Conservation (phyloP, 2,888 invertebrate genomes). For the Aleiodes testaceus region DNA sequence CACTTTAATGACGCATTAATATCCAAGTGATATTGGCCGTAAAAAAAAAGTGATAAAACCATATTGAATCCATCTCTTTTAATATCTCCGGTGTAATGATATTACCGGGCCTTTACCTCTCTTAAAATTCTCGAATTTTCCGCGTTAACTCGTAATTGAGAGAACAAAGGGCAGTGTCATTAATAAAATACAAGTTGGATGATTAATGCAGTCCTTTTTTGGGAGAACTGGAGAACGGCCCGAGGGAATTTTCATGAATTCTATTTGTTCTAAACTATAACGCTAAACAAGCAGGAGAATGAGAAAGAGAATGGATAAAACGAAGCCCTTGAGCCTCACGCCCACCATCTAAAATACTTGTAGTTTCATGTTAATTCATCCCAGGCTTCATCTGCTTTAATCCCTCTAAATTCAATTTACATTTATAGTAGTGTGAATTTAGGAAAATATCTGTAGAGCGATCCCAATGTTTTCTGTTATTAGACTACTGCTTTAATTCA, state of each 20-base stretch:
- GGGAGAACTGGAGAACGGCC: slow-evolving; percentile 13
- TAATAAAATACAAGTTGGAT: not conserved
- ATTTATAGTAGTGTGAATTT: slow-evolving; percentile 11
- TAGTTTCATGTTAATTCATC: slow-evolving; percentile 27
- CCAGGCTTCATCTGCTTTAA: slow-evolving; percentile 34
- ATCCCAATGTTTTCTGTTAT: not conserved
- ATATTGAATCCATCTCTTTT: too few species aligned
- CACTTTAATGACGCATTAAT: too few species aligned
- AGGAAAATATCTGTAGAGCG: slow-evolving; percentile 6
- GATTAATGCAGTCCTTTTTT: not conserved
- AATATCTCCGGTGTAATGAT: not conserved
- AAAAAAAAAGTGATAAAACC: too few species aligned
- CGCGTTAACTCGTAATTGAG: slow-evolving; percentile 62
- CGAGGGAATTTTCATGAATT: slow-evolving; percentile 38
- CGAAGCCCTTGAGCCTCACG: slow-evolving; percentile 36
- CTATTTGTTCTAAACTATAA: slow-evolving; percentile 32
- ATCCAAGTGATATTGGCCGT: too few species aligned
- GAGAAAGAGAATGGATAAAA: slow-evolving; percentile 9
- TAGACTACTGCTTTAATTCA: not conserved
- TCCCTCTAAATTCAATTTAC: slow-evolving; percentile 40
- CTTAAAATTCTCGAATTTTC: slow-evolving; percentile 42
- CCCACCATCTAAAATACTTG: slow-evolving; percentile 28
- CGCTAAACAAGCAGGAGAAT: not conserved
- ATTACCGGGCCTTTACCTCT: slow-evolving; percentile 21
- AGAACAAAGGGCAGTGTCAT: slow-evolving; percentile 52